Conservation (phyloP, 2,797 vertebrate species). For the Sibirionetta formosa region DNA sequence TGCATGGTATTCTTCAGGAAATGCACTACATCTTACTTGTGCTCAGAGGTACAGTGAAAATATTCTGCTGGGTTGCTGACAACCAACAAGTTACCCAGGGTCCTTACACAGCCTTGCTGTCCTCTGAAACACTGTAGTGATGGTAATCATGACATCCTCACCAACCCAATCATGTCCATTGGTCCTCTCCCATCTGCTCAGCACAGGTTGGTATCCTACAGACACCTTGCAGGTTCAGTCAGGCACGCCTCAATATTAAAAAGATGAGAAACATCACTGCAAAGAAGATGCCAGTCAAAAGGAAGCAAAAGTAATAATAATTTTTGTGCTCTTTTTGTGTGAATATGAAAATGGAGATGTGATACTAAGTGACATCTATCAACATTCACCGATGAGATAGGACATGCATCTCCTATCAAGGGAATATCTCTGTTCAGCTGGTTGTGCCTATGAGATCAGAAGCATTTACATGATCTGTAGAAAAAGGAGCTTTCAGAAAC, state of each 20-base stretch:
- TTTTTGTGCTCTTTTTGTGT: neutral
- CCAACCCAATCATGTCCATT: neutral
- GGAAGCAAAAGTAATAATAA: neutral
- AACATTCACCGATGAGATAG: neutral
- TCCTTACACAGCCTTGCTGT: neutral
- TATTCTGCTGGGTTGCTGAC: neutral
- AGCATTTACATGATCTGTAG: neutral
- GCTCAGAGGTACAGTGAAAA: neutral
- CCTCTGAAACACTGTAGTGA: neutral
- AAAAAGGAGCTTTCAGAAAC: neutral
- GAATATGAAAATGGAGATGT: slow-evolving; percentile 2
- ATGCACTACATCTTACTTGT: neutral
- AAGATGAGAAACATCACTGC: neutral
- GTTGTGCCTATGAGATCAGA: neutral
- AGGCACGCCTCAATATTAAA: neutral
- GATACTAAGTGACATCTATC: slow-evolving; percentile 48
- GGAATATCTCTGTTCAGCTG: neutral
- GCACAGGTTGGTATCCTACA: accelerated
- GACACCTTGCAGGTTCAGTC: neutral
- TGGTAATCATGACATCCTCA: neutral
- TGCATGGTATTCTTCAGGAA: neutral
- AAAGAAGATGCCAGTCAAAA: neutral
- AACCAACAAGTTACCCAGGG: neutral
- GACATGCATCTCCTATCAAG: neutral
- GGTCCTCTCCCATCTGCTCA: neutral